Evolutionary conservation across 2,888 invertebrate species (phyloP), one percentile per base, ranked within the genome.

Genomic region (Eristalinus sepulchralis): DNA sequence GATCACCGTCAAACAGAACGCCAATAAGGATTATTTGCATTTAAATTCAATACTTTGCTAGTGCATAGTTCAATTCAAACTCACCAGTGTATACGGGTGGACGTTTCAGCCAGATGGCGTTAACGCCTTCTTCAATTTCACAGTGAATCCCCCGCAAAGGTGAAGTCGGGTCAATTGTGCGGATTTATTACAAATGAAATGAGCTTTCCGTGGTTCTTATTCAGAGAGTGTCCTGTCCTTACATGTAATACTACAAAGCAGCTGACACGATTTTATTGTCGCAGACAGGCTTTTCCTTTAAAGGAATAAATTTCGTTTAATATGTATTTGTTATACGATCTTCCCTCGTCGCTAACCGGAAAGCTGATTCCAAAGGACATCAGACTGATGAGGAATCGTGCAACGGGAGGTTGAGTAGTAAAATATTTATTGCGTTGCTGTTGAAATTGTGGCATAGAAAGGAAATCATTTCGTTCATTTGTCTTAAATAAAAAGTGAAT

Each of bases 361-460:
- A 6, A 13, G 6, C 47, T 4, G 47, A n/a, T n/a, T 47, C 34
- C 34, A 2, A 39, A 3, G 39, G 13, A 39, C 39, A 39, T 39
- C 13, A 13, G 39, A 39, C 17, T 17, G 8, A 47, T 47, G 47
- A 5, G 27, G 47, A 17, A 6, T 8, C 17, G 17, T 17, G 17
- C 17, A 47, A 17, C 47, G 6, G 60, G n/a, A 31, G 60, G 24
- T 5, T n/a, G 27, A 60, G 60, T 17, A 27, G 31, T 60, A 60
- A 60, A 60, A 60, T 60, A 60, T 60, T 60, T 60, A 60, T 31
- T 27, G 27, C 60, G 31, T 6, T n/a, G 10, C 17, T 31, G 60
- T 13, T 60, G n/a, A 60, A 20, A 60, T 60, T 60, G 60, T 31
- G 60, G 60, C 60, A 60, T 60, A 31, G 60, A 60, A 60, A 60